phyloP scores from a whole-genome alignment of 2,113 vertebrate genomes.

The Dicerorhinus sumatrensis region DNA sequence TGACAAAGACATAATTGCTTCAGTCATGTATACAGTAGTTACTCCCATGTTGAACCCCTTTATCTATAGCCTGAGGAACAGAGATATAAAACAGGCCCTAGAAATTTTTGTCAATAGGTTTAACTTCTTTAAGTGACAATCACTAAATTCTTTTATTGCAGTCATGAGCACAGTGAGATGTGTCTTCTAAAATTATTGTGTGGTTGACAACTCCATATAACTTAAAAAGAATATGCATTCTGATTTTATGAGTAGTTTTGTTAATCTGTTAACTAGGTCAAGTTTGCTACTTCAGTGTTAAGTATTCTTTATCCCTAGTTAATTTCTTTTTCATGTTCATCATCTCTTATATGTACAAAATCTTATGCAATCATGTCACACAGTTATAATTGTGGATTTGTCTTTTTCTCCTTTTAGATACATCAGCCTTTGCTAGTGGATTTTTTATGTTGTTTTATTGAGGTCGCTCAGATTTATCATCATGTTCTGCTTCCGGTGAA shows the following conservation, averaged over 20 bases:
- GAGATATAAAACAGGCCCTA: too few relatives aligned
- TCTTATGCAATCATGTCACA: background rate
- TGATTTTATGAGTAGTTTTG: background rate
- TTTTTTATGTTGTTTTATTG: background rate
- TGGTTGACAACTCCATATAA: background rate
- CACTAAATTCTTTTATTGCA: background rate
- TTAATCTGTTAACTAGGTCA: background rate
- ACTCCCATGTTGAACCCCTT: too few relatives aligned
- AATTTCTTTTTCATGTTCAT: background rate
- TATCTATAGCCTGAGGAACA: too few relatives aligned
- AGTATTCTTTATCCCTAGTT: background rate
- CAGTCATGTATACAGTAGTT: slow-evolving; percentile 24
- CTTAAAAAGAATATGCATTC: background rate
- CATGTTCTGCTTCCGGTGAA: too few relatives aligned
- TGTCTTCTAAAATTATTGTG: background rate
- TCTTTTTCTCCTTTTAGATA: background rate
- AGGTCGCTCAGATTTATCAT: too few relatives aligned
- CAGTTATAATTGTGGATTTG: background rate
- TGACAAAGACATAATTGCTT: slow-evolving; percentile 11
- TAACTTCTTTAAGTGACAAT: background rate
- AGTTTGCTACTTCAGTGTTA: background rate
- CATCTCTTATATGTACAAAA: background rate
- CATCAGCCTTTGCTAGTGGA: background rate
- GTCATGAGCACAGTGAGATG: background rate
- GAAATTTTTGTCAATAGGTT: too few relatives aligned